phyloP scores from a whole-genome alignment of 2,113 vertebrate species.

The Peromyscus maniculatus region DNA sequence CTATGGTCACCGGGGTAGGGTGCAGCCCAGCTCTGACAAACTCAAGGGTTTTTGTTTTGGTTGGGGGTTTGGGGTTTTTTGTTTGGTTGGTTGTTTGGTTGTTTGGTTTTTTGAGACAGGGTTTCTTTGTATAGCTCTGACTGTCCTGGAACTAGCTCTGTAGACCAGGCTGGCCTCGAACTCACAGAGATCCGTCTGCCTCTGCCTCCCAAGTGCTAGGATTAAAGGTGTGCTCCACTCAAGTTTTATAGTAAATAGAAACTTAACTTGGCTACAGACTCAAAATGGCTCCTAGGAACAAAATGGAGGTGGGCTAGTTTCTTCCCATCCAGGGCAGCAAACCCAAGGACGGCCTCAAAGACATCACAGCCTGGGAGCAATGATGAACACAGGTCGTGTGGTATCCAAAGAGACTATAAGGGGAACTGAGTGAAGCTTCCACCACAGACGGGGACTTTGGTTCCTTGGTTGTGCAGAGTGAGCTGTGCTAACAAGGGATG shows the following conservation, averaged over 20 bases:
- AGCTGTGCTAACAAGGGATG: neutral
- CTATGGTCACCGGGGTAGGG: neutral
- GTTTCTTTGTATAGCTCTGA: too few species aligned
- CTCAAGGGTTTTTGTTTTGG: neutral
- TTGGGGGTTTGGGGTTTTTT: too few species aligned
- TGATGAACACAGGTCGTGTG: fast-evolving
- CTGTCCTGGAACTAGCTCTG: too few species aligned
- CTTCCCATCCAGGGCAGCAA: neutral
- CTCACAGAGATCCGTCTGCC: too few species aligned
- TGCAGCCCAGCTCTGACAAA: neutral
- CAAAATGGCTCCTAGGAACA: neutral
- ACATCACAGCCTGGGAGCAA: neutral
- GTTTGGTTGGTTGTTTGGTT: too few species aligned
- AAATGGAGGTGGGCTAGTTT: neutral
- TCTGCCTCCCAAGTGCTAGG: too few species aligned
- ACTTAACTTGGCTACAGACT: neutral
- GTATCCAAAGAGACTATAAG: neutral
- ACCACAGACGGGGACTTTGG: neutral
- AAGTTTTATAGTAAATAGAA: neutral
- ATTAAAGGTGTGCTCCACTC: too few species aligned
- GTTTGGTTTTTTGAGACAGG: too few species aligned
- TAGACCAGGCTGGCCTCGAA: too few species aligned
- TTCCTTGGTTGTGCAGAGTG: neutral
- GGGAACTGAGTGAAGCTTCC: neutral
- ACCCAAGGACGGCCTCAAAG: neutral